Conservation (phyloP, 1,140 invertebrate species). For the Cydia fagiglandana region DNA sequence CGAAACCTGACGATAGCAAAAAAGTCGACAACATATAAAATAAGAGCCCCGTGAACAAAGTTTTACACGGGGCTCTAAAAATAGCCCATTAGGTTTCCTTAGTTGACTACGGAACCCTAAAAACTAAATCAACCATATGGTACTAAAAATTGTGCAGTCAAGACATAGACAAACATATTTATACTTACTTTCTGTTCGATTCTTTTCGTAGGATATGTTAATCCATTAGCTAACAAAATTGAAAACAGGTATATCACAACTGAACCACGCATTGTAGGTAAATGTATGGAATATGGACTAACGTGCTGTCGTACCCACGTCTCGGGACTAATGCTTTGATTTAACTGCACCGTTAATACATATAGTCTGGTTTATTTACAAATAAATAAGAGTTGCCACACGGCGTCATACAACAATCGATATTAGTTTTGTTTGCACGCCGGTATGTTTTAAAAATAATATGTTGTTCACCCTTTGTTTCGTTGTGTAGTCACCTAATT, state of each 20-base stretch:
- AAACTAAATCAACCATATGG: too few species aligned
- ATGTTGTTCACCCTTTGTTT: not conserved
- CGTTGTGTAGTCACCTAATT: not conserved
- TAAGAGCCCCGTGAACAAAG: too few species aligned
- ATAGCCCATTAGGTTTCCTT: too few species aligned
- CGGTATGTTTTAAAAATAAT: not conserved
- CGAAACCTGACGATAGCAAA: too few species aligned
- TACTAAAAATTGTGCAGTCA: not conserved
- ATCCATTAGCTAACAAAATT: not conserved
- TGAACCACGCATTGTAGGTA: not conserved
- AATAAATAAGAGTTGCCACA: not conserved
- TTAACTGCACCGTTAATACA: not conserved
- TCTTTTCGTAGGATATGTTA: not conserved
- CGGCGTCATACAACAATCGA: not conserved
- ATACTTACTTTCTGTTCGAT: not conserved
- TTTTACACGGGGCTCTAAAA: too few species aligned
- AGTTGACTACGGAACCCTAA: too few species aligned
- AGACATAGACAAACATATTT: not conserved
- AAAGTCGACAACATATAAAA: too few species aligned
- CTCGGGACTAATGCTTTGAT: not conserved
- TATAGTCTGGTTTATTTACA: conserved; percentile 1
- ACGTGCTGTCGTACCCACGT: not conserved
- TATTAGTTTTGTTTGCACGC: not conserved
- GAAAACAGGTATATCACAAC: not conserved
- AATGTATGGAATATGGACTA: not conserved